Evolutionary conservation across 2,888 invertebrate species (phyloP).

Genomic region (Theristus sp.): DNA sequence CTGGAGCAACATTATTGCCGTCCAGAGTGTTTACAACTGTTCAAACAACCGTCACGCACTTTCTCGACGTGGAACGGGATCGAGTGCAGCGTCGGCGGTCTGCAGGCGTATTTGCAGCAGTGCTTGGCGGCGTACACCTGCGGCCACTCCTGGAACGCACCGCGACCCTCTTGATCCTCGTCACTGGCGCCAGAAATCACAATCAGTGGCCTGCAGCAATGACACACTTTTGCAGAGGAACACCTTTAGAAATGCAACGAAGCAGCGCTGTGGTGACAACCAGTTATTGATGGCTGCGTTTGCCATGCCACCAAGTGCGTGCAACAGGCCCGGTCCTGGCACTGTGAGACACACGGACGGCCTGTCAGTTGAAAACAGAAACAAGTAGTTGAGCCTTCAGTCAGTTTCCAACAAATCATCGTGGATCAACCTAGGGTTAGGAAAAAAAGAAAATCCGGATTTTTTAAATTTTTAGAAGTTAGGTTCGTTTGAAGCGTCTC

Average conservation of each 20-base stretch:
- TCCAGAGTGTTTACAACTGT: background rate
- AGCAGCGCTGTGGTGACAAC: slow-evolving; percentile 31
- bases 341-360: slow-evolving; percentile 64
- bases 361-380: slow-evolving; percentile 17
- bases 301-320: slow-evolving; percentile 81
- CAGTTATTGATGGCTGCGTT: slow-evolving; percentile 90
- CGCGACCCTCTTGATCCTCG: slow-evolving; percentile 76
- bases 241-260: background rate
- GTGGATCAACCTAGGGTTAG: too few relatives aligned
- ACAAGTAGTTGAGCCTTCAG: background rate
- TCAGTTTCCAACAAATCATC: too few relatives aligned
- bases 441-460: too few relatives aligned
- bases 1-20: too few relatives aligned
- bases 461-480: too few relatives aligned
- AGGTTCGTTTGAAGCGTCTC: too few relatives aligned
- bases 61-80: slow-evolving; percentile 79
- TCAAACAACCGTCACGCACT: slow-evolving; percentile 14
- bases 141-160: slow-evolving; percentile 84
- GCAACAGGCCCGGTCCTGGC: slow-evolving; percentile 80
- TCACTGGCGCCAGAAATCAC: slow-evolving; percentile 80
- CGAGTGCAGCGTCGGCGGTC: slow-evolving; percentile 58
- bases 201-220: slow-evolving; percentile 50
- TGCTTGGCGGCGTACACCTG: slow-evolving; percentile 72
- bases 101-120: slow-evolving; percentile 73
- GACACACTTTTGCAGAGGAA: background rate